These are phyloP conservation scores for Urocyon cinereoargenteus DNA, from an alignment of 2,797 vertebrate species.

Conservation along the genomic window DNA sequence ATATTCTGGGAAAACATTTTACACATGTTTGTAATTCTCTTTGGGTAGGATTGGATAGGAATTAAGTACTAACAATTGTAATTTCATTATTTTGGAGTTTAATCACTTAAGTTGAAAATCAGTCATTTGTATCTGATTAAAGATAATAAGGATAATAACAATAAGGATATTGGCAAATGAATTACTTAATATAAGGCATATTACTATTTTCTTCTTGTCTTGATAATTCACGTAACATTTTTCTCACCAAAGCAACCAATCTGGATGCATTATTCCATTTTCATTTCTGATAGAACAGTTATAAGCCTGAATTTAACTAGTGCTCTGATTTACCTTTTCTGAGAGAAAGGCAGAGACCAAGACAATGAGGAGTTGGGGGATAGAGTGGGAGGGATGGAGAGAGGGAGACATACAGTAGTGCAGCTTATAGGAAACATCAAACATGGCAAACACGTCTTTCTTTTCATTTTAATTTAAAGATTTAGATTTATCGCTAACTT, in stretches of 20 bases:
- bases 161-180: background rate
- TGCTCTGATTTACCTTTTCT: background rate
- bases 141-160: background rate
- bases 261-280: background rate
- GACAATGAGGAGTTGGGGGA: background rate
- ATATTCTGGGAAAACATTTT: background rate
- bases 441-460: background rate
- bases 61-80: background rate
- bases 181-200: background rate
- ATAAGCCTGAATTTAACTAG: background rate
- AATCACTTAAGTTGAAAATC: constrained; percentile 14
- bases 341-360: background rate
- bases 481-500: background rate
- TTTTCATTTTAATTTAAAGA: constrained; percentile 15
- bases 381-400: background rate
- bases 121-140: background rate
- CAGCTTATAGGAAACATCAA: background rate
- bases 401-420: background rate
- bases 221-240: background rate
- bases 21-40: background rate
- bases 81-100: background rate
- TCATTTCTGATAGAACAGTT: background rate
- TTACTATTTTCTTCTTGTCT: background rate
- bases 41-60: background rate
- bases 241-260: background rate